phyloP scores from a whole-genome alignment of 1,140 invertebrate species.

The Drosophila setifemur region DNA sequence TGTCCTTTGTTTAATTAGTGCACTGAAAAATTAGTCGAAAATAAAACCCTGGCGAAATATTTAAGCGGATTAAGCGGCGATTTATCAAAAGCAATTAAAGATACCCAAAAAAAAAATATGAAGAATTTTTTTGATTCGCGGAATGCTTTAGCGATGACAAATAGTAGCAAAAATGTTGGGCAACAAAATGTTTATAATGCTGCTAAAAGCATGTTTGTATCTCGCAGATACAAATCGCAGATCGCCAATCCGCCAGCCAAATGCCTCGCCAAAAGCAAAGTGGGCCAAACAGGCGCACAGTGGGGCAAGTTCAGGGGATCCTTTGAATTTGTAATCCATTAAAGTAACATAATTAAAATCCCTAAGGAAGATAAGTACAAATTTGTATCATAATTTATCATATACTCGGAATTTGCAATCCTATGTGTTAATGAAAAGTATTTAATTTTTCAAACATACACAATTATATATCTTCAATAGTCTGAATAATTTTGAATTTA shows the following conservation, averaged over 20 bases:
- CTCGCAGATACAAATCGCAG: conserved; percentile 69
- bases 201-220: conserved; percentile 79
- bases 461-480: too few relatives aligned
- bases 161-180: conserved; percentile 79
- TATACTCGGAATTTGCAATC: too few relatives aligned
- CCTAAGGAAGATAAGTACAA: too few relatives aligned
- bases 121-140: conserved; percentile 55
- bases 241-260: conserved; percentile 36
- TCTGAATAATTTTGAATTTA: too few relatives aligned
- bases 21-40: conserved; percentile 69
- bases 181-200: conserved; percentile 79
- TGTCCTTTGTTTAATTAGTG: conserved; percentile 80
- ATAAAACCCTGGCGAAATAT: conserved; percentile 32
- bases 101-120: conserved; percentile 43
- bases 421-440: too few relatives aligned
- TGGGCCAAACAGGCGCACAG: conserved; percentile 48
- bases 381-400: too few relatives aligned
- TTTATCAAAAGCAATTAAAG: conserved; percentile 80
- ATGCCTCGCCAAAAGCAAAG: conserved; percentile 27
- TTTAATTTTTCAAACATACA: too few relatives aligned
- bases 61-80: conserved; percentile 79
- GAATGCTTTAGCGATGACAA: conserved; percentile 73
- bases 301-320: conserved; percentile 15
- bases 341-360: too few relatives aligned
- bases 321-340: neutral